phyloP scores from a whole-genome alignment of 2,113 vertebrate genomes.

The Ceyx margarethae region DNA sequence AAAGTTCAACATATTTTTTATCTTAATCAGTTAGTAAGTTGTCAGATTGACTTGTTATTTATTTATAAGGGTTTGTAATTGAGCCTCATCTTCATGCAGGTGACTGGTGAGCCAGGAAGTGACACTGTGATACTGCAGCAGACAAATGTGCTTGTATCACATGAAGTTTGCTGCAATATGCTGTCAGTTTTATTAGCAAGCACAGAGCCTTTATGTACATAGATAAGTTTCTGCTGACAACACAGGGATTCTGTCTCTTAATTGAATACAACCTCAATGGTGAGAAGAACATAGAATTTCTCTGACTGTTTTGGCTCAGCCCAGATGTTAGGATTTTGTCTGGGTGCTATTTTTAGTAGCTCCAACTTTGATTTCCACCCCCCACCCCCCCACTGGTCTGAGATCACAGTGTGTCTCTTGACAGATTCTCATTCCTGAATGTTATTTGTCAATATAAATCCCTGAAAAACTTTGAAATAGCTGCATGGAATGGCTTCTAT shows the following conservation, averaged over 20 bases:
- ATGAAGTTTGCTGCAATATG: background rate
- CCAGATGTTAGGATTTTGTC: background rate
- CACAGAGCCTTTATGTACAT: background rate
- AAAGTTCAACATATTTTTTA: background rate
- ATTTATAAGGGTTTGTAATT: background rate
- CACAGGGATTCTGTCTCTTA: background rate
- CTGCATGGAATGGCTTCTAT: background rate
- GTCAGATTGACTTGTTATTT: constrained; percentile 1
- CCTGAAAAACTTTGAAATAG: background rate
- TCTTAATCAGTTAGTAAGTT: background rate
- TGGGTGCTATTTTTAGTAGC: background rate
- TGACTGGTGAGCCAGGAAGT: background rate
- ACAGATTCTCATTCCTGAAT: background rate
- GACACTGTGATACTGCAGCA: accelerated
- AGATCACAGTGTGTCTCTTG: background rate
- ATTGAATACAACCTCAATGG: background rate
- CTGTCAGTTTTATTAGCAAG: background rate
- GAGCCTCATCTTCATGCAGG: background rate
- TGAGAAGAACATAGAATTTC: background rate
- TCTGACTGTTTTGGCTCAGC: background rate
- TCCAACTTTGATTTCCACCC: background rate
- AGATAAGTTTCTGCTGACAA: background rate
- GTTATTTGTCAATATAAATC: background rate
- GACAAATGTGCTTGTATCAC: background rate
- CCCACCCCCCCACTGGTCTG: background rate